These are phyloP conservation scores for Austrofundulus limnaeus DNA, from an alignment of 2,113 vertebrate genomes.

Conservation along the genomic window DNA sequence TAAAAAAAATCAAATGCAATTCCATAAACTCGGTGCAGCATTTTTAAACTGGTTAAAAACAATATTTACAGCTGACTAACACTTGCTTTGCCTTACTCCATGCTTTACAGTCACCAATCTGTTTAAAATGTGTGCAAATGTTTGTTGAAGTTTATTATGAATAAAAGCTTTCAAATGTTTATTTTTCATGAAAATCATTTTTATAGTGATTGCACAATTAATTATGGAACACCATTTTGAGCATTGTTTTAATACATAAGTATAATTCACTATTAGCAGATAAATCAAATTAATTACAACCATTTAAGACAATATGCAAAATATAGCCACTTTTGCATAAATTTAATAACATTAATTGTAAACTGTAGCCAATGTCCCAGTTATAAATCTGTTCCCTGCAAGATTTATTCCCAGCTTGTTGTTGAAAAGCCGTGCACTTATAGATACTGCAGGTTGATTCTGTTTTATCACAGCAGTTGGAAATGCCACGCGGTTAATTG, in stretches of 20 bases:
- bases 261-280: no score
- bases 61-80: neutral
- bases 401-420: no score
- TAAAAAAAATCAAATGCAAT: neutral
- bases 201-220: neutral
- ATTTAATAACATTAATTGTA: constrained; percentile 1
- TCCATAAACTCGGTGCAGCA: neutral
- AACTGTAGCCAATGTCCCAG: constrained; percentile 4
- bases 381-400: constrained; percentile 2
- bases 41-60: neutral
- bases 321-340: neutral
- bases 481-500: constrained; percentile 52
- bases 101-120: constrained; percentile 25
- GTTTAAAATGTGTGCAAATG: constrained; percentile 38
- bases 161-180: constrained; percentile 58
- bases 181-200: constrained; percentile 22
- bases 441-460: constrained; percentile 17
- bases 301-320: no score
- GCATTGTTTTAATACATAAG: no score
- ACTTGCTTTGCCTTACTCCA: constrained; percentile 17
- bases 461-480: constrained; percentile 43
- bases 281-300: neutral
- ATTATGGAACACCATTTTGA: neutral
- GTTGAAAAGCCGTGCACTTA: constrained; percentile 9
- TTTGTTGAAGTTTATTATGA: constrained; percentile 32